Evolutionary conservation across 2,797 vertebrate species (phyloP), one percentile per base, ranked within the genome.

Genomic region (Picus viridis): DNA sequence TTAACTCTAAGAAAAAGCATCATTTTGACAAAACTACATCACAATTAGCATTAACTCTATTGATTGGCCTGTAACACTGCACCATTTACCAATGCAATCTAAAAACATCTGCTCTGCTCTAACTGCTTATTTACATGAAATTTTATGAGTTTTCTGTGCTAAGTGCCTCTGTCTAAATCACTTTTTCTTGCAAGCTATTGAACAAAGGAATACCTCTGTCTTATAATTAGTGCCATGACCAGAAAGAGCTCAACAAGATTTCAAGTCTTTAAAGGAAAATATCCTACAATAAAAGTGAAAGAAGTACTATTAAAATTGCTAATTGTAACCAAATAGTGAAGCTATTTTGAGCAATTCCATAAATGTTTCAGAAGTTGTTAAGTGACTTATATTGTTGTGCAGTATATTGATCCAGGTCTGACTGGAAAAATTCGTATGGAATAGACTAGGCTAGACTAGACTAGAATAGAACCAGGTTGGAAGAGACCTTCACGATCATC

Each of bases 71-170:
- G 27, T 94, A 95, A 94, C 57, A 81, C 19, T 76, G 71, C n/a
- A 43, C 61, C 53, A 73, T 94, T 97, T 96, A 96, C 91, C 30
- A 78, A 24, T 65, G 74, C 61, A 95, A 90, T 95, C 86, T 84
- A 82, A 93, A 93, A 64, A 70, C 92, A 94, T 95, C 91, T 97
- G 94, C 80, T 96, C 57, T 86, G 94, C 89, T 94, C 71, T 94
- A 95, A 95, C 80, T 95, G 86, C 94, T 96, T 95, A 86, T 95
- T 97, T 96, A 95, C 83, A 89, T 95, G 41, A 62, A 95, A 88
- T 78, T 96, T 97, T 96, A 93, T 93, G 95, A 91, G 70, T 95
- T 98, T 97, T 97, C 73, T 96, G 77, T 96, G 95, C 83, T 96
- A 96, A 96, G 41, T 82, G 26, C 86, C n/a, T 89, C 87, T 79